A percentile compares a stretch with the other conserved stretches of the same genome.
Evolutionary conservation across 2,888 invertebrate species (phyloP).

Genomic region (Hydroisotoma schaefferi): DNA sequence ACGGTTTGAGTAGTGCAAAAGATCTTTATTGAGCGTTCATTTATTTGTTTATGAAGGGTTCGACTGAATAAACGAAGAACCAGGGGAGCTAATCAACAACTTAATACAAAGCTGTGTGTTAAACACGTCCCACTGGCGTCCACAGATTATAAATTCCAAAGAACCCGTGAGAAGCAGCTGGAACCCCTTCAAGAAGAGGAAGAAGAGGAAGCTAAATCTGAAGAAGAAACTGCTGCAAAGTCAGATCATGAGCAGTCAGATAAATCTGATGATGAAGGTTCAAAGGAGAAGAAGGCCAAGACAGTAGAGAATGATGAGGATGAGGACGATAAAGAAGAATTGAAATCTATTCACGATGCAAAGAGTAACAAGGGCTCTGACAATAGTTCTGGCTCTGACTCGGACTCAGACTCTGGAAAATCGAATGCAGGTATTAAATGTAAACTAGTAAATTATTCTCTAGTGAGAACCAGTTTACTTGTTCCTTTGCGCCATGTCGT

Average conservation of each 20-base stretch:
- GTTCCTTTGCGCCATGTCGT: neutral
- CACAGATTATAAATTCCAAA: slow-evolving; percentile 78
- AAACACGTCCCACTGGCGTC: slow-evolving; percentile 83
- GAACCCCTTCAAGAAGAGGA: slow-evolving; percentile 75
- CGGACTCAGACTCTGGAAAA: slow-evolving; percentile 26
- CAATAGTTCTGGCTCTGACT: slow-evolving; percentile 49
- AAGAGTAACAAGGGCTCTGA: slow-evolving; percentile 54
- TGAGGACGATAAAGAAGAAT: slow-evolving; percentile 44
- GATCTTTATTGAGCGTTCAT: no score
- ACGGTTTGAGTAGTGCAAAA: neutral
- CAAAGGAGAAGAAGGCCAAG: neutral
- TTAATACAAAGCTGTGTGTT: slow-evolving; percentile 79
- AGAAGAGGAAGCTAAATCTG: slow-evolving; percentile 57
- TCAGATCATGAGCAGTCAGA: slow-evolving; percentile 51
- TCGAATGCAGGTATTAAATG: slow-evolving; percentile 18
- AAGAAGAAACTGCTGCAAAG: slow-evolving; percentile 54
- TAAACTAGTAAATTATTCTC: neutral
- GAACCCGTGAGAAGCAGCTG: slow-evolving; percentile 79
- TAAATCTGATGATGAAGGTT: slow-evolving; percentile 44
- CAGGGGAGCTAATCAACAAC: slow-evolving; percentile 65
- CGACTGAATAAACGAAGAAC: slow-evolving; percentile 88
- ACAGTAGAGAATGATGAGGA: slow-evolving; percentile 35
- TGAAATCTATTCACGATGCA: slow-evolving; percentile 55
- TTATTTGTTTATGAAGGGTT: slow-evolving; percentile 67
- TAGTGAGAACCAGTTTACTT: neutral